Evolutionary conservation across 1,140 invertebrate genomes (phyloP), one percentile per base, ranked within the genome.

Genomic region (Heliconius eleuchia): DNA sequence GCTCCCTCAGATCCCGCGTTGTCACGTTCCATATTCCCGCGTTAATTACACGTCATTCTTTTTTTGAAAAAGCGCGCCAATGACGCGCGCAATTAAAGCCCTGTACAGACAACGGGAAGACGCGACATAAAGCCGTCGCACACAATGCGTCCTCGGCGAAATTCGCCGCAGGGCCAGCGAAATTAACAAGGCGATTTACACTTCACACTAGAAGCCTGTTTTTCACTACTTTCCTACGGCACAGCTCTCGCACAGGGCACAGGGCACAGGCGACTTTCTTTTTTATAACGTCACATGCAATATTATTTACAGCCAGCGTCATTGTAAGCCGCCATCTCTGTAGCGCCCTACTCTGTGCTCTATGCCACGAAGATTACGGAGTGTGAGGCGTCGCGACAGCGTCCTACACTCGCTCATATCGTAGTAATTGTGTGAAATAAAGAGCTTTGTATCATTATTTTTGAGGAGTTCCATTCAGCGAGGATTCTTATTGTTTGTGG

Each of bases 171-270:
- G 92, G 93, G 87, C 89, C 85, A 88, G 87, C 81, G 87, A 93
- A 94, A 94, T 94, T 94, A 94, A 94, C 93, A 94, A 94, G 93
- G 91, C 91, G 92, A 94, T 94, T 94, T 94, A 93, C 92, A 92
- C 93, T 94, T 94, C 92, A 94, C 93, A 93, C 91, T 90, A 91
- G 90, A 86, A 88, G 88, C 83, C 87, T 91, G 90, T 89, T 91
- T 94, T 94, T 89, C 90, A 90, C 88, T 93, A 91, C 89, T 89
- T 89, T 89, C 85, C 85, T 84, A 87, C 84, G 81, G 80, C 82
- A 85, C 84, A 85, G 85, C 34, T 7, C 85, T 83, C 84, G 76
- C 83, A 46, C 42, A 9, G 42, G 9, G 55, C 55, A 27, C 55
- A 57, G 55, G n/a, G 55, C 55, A 66, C 60, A 66, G 60, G 4